These are phyloP conservation scores for Cepaea hortensis DNA, from an alignment of 2,888 invertebrate genomes.

Conservation along the genomic window DNA sequence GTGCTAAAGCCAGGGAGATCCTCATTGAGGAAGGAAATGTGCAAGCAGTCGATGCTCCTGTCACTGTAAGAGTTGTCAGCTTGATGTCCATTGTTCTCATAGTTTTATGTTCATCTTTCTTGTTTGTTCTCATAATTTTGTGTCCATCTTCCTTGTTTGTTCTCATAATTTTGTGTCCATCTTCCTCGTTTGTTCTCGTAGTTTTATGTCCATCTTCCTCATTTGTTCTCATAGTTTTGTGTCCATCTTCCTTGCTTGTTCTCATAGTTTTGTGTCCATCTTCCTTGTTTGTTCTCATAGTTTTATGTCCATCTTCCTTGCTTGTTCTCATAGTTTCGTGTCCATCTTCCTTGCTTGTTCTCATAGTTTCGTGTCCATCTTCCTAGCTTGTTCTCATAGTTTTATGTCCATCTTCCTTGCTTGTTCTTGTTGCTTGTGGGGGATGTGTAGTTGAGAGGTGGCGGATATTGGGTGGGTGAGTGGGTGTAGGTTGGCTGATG, in stretches of 20 bases:
- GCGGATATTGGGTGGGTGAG: too few species aligned
- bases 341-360: neutral
- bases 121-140: neutral
- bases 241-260: neutral
- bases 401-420: neutral
- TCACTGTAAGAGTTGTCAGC: slow-evolving; percentile 84
- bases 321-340: neutral
- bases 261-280: neutral
- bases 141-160: neutral
- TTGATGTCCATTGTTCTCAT: too few species aligned
- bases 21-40: slow-evolving; percentile 99
- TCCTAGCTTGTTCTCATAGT: neutral
- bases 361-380: neutral
- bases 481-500: too few species aligned
- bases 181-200: neutral
- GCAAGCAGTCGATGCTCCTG: slow-evolving; percentile 98
- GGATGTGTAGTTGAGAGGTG: too few species aligned
- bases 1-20: slow-evolving; percentile 99
- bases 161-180: neutral
- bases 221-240: neutral
- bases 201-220: neutral
- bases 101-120: neutral
- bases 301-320: neutral
- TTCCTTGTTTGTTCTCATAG: neutral
- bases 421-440: too few species aligned